Percentiles rank a stretch among this genome's conserved stretches.
Evolutionary conservation across 2,888 invertebrate species (phyloP).

Genomic region (Imbricaverruca yamaguchii): DNA sequence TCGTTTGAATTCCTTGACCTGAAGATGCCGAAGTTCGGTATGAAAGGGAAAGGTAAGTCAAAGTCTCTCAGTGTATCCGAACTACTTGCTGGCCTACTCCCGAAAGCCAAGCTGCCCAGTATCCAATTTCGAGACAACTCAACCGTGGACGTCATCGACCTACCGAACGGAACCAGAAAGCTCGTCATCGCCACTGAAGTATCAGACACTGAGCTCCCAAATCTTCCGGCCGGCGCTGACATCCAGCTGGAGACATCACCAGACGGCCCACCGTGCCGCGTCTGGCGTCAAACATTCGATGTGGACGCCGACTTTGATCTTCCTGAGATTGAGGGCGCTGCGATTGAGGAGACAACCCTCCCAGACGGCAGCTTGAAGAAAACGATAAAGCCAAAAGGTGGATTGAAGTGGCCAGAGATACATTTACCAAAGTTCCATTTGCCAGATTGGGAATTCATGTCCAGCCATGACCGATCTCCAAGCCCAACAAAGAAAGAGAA

Average conservation of each 20-base stretch:
- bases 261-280: background rate
- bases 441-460: background rate
- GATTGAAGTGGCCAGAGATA: background rate
- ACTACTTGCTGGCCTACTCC: background rate
- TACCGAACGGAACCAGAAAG: background rate
- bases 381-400: background rate
- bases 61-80: background rate
- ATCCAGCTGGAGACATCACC: background rate
- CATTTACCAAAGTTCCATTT: background rate
- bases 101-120: background rate
- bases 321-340: background rate
- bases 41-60: background rate
- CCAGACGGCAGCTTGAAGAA: background rate
- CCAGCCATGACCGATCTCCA: background rate
- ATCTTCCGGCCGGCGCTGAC: background rate
- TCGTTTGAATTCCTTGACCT: background rate
- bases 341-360: background rate
- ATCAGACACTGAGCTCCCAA: background rate
- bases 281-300: background rate
- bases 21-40: conserved; percentile 4
- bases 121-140: background rate
- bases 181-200: background rate
- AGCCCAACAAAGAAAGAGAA: background rate
- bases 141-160: background rate
- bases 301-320: conserved; percentile 2